Base-by-base conservation (phyloP, 2,797 vertebrate species). In the Danio tinwini region DNA sequence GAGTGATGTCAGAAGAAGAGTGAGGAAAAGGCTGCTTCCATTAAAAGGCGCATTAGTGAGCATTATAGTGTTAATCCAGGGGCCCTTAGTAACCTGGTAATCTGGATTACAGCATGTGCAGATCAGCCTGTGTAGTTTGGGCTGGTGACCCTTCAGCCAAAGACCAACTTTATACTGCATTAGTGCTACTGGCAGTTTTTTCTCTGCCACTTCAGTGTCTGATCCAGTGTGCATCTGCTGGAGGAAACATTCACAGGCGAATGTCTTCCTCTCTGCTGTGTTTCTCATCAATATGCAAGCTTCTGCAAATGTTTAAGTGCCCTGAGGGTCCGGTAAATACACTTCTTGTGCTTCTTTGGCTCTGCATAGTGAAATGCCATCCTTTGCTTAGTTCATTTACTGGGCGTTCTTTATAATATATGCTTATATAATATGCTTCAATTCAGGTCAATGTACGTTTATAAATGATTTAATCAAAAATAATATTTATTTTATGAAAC, bases 11-110 rank as follows among this genome's bases (percentile, higher is more conserved):
- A 50, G 53, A 61, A 62, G 56, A 78, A 79, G 49, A 83, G 44
- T 61, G 72, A 84, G 64, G 64, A 53, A 79, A 1, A 68, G 71
- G 56, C 21, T 75, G 77, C 75, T 70, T 87, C 89, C 88, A 89
- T 91, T 90, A 91, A 90, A 90, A 88, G 81, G 87, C 84, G 88
- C 88, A 91, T 93, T 93, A 92, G 88, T 45, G 76, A 59, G 88
- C 82, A 92, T 92, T 92, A 92, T 83, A 89, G 76, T 87, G 73
- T 85, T 92, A 89, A 93, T 91, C 90, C 89, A 52, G 82, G 63
- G 78, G 88, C 74, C 67, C 86, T 86, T 81, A 88, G 80, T 73
- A 88, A 85, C 45, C 80, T 85, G 63, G 1, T 92, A 89, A 92
- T 93, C 89, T 91, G 89, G 90, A 92, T 93, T 92, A 92, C 21